These are phyloP conservation scores for Spondyliosoma cantharus DNA, from an alignment of 2,797 vertebrate species.

Conservation along the genomic window DNA sequence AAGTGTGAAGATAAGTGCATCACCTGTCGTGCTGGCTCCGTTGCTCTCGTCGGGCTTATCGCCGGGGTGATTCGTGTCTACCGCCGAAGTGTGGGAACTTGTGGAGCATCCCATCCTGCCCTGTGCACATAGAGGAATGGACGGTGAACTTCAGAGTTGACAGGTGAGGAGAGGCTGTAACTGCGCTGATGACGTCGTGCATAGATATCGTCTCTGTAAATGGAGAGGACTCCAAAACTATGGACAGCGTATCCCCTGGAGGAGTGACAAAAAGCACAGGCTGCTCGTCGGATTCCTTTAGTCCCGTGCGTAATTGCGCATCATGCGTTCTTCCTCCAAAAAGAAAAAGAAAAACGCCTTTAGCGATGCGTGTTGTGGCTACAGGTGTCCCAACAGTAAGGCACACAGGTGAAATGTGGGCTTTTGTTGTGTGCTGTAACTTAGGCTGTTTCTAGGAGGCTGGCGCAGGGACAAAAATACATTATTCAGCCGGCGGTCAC, in stretches of 20 bases:
- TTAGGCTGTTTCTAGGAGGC: conserved; percentile 60
- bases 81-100: conserved; percentile 82
- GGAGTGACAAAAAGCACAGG: not conserved
- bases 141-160: conserved; percentile 15
- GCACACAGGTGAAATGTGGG: conserved; percentile 46
- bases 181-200: conserved; percentile 59
- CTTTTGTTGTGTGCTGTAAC: conserved; percentile 60
- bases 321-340: not conserved
- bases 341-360: not conserved
- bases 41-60: conserved; percentile 80
- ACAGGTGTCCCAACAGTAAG: conserved; percentile 8
- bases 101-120: conserved; percentile 86
- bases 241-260: not conserved
- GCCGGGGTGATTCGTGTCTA: conserved; percentile 78
- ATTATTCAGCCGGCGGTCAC: conserved; percentile 65
- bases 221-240: conserved; percentile 32
- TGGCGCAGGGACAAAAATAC: conserved; percentile 54
- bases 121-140: conserved; percentile 63
- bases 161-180: conserved; percentile 28
- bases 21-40: conserved; percentile 81
- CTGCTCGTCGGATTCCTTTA: conserved; percentile 43
- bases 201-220: conserved; percentile 38
- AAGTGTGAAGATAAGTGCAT: not conserved
- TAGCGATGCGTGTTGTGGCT: conserved; percentile 6
- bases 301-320: conserved; percentile 62